Evolutionary conservation across 2,113 vertebrate species (phyloP).

Genomic region (Empidonax traillii): DNA sequence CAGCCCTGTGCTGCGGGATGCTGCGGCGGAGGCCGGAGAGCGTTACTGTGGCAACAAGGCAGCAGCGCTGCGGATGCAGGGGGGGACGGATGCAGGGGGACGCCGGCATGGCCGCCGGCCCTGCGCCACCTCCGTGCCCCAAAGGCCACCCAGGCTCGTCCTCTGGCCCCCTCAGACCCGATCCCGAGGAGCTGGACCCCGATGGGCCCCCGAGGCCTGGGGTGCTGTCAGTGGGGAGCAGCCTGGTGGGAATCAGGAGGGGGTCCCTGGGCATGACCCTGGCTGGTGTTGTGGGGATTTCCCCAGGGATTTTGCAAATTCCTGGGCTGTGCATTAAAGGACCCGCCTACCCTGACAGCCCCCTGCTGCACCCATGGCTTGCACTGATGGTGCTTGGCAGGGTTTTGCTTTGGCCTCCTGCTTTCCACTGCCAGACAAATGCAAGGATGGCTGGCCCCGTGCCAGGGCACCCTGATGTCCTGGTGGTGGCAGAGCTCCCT

Average conservation of each 20-base stretch:
- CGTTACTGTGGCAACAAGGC: conserved; percentile 52
- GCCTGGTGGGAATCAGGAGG: accelerated
- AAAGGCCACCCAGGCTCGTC: background rate
- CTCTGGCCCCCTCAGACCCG: accelerated
- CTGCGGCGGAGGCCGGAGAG: background rate
- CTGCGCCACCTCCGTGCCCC: accelerated
- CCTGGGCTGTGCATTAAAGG: accelerated
- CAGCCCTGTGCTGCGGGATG: background rate
- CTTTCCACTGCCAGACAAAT: background rate
- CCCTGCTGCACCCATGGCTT: accelerated
- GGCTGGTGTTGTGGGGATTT: background rate
- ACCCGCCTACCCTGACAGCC: background rate
- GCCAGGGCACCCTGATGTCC: background rate
- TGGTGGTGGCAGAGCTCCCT: background rate
- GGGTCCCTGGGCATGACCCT: too few species aligned
- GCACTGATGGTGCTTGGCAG: background rate
- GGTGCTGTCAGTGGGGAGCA: background rate
- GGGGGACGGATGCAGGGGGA: background rate
- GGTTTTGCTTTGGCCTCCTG: background rate
- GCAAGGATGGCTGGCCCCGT: accelerated
- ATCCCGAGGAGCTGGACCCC: accelerated
- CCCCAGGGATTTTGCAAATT: background rate
- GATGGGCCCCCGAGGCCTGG: accelerated
- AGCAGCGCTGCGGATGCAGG: background rate
- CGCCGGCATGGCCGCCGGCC: background rate